phyloP scores from a whole-genome alignment of 2,113 vertebrate genomes.

The Elephantulus edwardii region DNA sequence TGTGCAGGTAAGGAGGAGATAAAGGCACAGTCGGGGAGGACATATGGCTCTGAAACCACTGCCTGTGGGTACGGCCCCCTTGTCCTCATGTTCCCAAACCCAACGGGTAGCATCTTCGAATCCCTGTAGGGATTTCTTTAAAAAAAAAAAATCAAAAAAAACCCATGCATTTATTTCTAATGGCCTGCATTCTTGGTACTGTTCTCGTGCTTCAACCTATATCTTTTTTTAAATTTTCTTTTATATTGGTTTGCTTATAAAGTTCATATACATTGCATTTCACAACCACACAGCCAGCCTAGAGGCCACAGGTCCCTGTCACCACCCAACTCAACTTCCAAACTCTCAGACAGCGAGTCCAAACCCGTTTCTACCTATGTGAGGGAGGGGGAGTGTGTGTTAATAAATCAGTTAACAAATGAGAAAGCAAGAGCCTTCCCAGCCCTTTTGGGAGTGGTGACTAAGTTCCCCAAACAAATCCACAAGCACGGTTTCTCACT shows the following conservation, averaged over 20 bases:
- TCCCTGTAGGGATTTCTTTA: no score
- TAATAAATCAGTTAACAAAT: no score
- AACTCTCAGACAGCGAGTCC: fast-evolving
- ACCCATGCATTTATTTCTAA: no score
- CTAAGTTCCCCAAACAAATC: background rate
- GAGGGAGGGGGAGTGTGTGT: background rate
- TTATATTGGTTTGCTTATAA: no score
- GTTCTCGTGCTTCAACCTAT: no score
- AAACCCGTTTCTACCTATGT: background rate
- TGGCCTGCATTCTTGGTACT: no score
- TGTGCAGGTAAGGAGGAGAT: fast-evolving
- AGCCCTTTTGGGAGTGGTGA: fast-evolving
- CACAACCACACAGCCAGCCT: background rate
- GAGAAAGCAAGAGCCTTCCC: background rate
- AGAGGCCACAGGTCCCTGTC: background rate
- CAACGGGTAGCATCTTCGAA: fast-evolving
- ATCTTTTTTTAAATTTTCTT: no score
- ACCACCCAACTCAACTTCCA: background rate
- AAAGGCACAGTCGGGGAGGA: fast-evolving
- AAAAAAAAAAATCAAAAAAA: no score
- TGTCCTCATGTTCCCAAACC: background rate
- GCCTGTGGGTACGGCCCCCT: no score
- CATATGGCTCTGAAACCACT: fast-evolving
- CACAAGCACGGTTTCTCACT: background rate
- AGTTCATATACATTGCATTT: no score